Evolutionary conservation across 2,888 invertebrate genomes (phyloP), one percentile per base, ranked within the genome.

Genomic region (Orthosia incerta): DNA sequence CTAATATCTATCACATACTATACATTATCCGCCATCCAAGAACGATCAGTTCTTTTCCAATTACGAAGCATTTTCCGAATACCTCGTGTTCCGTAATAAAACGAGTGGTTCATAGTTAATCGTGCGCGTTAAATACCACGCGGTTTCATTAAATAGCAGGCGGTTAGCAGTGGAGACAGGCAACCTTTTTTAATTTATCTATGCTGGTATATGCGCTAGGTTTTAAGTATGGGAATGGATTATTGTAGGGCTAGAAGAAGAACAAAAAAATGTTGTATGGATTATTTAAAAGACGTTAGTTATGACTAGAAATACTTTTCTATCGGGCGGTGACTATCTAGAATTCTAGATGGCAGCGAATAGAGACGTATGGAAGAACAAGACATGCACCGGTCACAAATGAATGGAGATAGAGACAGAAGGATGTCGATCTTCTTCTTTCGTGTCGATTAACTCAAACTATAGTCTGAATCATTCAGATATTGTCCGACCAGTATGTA

Each of bases 71-170:
- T 81, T 81, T 70, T 78, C 62, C 20, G 46, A 83, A 84, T 86
- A 64, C 74, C 82, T 70, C 16, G 13, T 60, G 51, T 26, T 51
- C 53, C 53, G 57, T 69, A 69, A 67, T 77, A 71, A 74, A 86
- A 75, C 82, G 75, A 60, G 61, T 55, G 59, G 67, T 71, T 71
- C 64, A 73, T 57, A 23, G 61, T 79, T 83, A 67, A 70, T 57
- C 51, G 69, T 56, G 50, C 15, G 57, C 57, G 53, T 83, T 73
- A 76, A 84, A 80, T 69, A 74, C 70, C 63, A 46, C 20, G 31
- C 20, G 31, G 69, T 75, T 84, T 84, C 80, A 86, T 86, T 80
- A 84, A 80, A 64, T 57, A 74, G 18, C 67, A 18, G 20, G 66
- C 45, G 65, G 77, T 71, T 73, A 51, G 65, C 18, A 45, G 55